These are phyloP conservation scores for Dascillus cervinus DNA, from an alignment of 2,888 invertebrate species.

Conservation along the genomic window DNA sequence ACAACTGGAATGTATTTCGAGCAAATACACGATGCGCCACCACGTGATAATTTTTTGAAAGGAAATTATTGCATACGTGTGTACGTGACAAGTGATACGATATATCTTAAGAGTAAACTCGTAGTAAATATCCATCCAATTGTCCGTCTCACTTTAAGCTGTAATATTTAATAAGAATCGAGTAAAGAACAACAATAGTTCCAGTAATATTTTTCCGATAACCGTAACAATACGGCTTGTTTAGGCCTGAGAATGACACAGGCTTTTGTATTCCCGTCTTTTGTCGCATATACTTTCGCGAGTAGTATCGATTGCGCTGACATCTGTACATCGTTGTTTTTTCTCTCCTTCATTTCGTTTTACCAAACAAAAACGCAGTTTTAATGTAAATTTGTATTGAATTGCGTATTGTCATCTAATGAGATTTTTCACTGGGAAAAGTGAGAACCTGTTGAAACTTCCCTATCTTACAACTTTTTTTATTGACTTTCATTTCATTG, in stretches of 20 bases:
- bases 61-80: too few relatives aligned
- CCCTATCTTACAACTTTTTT: constrained; percentile 3
- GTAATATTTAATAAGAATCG: too few relatives aligned
- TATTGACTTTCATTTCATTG: background rate
- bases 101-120: too few relatives aligned
- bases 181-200: constrained; percentile 25
- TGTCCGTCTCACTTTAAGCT: too few relatives aligned
- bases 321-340: constrained; percentile 16
- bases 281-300: constrained; percentile 29
- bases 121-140: too few relatives aligned
- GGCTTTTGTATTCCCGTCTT: constrained; percentile 32
- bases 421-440: constrained; percentile 15
- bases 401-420: constrained; percentile 20
- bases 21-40: too few relatives aligned
- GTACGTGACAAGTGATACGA: too few relatives aligned
- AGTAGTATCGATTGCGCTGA: constrained; percentile 25
- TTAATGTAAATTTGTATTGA: constrained; percentile 26
- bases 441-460: constrained; percentile 18
- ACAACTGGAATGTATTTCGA: too few relatives aligned
- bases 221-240: constrained; percentile 28
- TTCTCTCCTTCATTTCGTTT: too few relatives aligned
- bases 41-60: too few relatives aligned
- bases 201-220: constrained; percentile 23
- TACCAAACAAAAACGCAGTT: constrained; percentile 24
- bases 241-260: constrained; percentile 35